Base-by-base conservation (phyloP, 2,113 vertebrate species). In the Tylochromis polylepis region DNA sequence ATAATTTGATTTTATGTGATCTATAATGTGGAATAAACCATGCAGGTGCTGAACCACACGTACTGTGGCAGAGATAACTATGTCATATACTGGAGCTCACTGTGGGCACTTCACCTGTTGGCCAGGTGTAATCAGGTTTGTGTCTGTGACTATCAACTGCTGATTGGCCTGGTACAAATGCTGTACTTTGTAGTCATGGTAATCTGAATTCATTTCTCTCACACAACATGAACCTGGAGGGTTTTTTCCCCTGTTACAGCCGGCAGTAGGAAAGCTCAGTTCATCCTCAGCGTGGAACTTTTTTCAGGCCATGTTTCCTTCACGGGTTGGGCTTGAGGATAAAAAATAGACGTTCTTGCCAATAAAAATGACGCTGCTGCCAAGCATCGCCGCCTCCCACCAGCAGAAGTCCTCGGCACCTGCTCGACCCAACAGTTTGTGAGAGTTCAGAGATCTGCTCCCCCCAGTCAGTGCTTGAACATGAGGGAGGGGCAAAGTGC, bases 281-380 rank as follows among this genome's bases (percentile, higher is more conserved):
- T 43, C 84, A 84, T 90, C 9, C 5, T 87, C 67, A 53, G 11
- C 4, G 20, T 81, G 84, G 59, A 81, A 86, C 83, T 77, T 90
- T 60, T 88, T 11, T 67, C 10, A 24, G 83, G 67, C 82, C 79
- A 67, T 41, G 62, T 22, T 85, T 81, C 27, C 85, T 84, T 65
- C 55, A 31, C 11, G 38, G 78, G 81, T 56, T 12, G 85, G 81
- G 80, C 81, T 81, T 18, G 10, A 22, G 3, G 85, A 80, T 91
- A 93, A 90, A 90, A 94, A 96, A 95, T 95, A 96, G 62, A 82
- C 72, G 6, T 51, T 2, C 49, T 36, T 56, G 81, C 83, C 88
- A 85, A 88, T 90, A 88, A 90, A 86, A 92, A 88, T 34, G 29
- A 56, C 9, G 75, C 31, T 24, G 36, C 75, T 94, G 90, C 91